A percentile compares a stretch with the other conserved stretches of the same genome.
These are phyloP conservation scores for Morus bassanus DNA, from an alignment of 2,797 vertebrate species.

Conservation along the genomic window DNA sequence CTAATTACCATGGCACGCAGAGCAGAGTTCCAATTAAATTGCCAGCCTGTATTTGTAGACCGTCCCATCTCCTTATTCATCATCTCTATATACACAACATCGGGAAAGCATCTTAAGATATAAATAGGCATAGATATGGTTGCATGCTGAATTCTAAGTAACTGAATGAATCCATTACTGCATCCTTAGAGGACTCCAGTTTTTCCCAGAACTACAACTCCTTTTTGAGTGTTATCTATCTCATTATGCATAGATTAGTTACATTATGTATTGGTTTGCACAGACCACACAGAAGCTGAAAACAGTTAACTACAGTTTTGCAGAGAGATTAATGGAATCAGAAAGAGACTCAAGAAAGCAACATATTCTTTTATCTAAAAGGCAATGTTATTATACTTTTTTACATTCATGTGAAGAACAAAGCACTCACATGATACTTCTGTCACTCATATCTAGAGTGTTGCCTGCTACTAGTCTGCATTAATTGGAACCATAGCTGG, in stretches of 20 bases:
- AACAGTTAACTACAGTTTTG: background rate
- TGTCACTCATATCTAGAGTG: background rate
- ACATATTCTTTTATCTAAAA: background rate
- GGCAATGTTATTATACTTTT: background rate
- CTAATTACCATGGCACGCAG: background rate
- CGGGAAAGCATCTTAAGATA: slow-evolving; percentile 22
- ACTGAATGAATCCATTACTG: slow-evolving; percentile 31
- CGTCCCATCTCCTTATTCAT: slow-evolving; percentile 27
- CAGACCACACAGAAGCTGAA: slow-evolving; percentile 26
- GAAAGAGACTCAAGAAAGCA: background rate
- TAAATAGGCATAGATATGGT: slow-evolving; percentile 24
- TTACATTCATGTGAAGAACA: background rate
- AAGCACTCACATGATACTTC: background rate
- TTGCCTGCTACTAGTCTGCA: background rate
- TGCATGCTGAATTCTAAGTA: slow-evolving; percentile 26
- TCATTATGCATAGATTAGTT: slow-evolving; percentile 42
- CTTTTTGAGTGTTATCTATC: slow-evolving; percentile 27
- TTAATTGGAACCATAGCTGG: background rate
- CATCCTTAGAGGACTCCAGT: slow-evolving; percentile 31
- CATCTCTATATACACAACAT: slow-evolving; percentile 4
- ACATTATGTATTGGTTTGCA: background rate
- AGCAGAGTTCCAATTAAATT: slow-evolving; percentile 31
- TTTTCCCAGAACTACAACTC: slow-evolving; percentile 18
- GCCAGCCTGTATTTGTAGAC: slow-evolving; percentile 18
- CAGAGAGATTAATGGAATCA: background rate